Evolutionary conservation across 1,140 invertebrate species (phyloP), one percentile per base, ranked within the genome.

Genomic region (Plutomurus gul): DNA sequence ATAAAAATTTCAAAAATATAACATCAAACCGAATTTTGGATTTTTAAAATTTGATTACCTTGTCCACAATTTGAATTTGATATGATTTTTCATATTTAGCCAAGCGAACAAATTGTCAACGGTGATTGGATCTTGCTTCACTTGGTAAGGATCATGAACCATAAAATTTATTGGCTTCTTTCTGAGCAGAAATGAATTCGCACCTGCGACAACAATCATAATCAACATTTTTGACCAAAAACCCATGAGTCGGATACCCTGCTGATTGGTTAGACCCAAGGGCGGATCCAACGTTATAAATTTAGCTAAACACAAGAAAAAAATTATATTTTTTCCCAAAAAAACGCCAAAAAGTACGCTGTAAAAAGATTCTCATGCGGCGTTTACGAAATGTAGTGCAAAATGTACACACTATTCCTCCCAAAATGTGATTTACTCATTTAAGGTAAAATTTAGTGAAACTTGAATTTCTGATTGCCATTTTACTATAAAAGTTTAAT

Each of bases 71-170:
- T 74, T 73, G 30, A 82, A 81, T 20, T 75, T 56, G 1, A 74
- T 20, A 47, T 74, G 65, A 74, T 70, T 77, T 71, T 82, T 82
- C 39, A 82, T 36, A 65, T 82, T 82, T 13, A 82, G 16, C 81
- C 81, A 82, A 16, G 33, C 65, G 70, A 82, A 79, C 33, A 78
- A 73, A 43, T 79, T 82, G 0, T 60, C 51, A 27, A 16, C 4
- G 18, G 33, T 79, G 3, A 74, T 40, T 27, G 56, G 20, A n/a
- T 37, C 47, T 13, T 75, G 27, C 22, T 43, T 20, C 11, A 75
- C 18, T 30, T 74, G 70, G 8, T 74, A 65, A n/a, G 70, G 70
- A 40, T 75, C 70, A 43, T 73, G 39, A 7, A 36, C 25, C 30
- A 75, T 51, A 8, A 20, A 43, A 39, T 72, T 39, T 11, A 77